Percentiles rank a stretch among this genome's conserved stretches.
phyloP scores from a whole-genome alignment of 2,113 vertebrate species.

The Albula goreensis region DNA sequence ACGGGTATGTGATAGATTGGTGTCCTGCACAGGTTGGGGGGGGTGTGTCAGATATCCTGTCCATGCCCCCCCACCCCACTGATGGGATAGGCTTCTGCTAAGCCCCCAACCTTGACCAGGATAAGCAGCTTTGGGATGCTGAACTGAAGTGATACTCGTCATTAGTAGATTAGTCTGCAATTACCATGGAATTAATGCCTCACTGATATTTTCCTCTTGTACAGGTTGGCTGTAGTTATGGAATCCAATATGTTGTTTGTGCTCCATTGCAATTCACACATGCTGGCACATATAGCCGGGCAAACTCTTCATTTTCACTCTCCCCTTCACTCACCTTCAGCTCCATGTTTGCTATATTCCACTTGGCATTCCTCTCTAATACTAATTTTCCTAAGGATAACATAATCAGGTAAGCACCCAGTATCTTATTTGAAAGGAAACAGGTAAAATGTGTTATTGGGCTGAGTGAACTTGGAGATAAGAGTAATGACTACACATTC shows the following conservation, averaged over 20 bases:
- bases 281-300: background rate
- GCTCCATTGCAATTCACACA: background rate
- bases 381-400: too few species aligned
- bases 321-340: too few species aligned
- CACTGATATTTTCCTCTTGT: background rate
- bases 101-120: background rate
- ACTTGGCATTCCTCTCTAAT: too few species aligned
- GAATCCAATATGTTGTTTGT: background rate
- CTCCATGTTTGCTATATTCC: too few species aligned
- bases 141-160: slow-evolving; percentile 20
- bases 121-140: slow-evolving; percentile 14
- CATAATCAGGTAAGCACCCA: too few species aligned
- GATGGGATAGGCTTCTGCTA: background rate
- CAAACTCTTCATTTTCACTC: too few species aligned
- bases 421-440: too few species aligned
- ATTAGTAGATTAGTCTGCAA: slow-evolving; percentile 27
- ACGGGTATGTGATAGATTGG: background rate
- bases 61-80: background rate
- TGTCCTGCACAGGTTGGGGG: background rate
- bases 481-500: too few species aligned
- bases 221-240: background rate
- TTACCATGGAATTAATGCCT: slow-evolving; percentile 1
- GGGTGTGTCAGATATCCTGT: background rate
- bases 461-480: too few species aligned
- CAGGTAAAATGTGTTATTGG: too few species aligned